Base-by-base conservation (phyloP, 1,140 invertebrate species). In the Bombus waltoni region DNA sequence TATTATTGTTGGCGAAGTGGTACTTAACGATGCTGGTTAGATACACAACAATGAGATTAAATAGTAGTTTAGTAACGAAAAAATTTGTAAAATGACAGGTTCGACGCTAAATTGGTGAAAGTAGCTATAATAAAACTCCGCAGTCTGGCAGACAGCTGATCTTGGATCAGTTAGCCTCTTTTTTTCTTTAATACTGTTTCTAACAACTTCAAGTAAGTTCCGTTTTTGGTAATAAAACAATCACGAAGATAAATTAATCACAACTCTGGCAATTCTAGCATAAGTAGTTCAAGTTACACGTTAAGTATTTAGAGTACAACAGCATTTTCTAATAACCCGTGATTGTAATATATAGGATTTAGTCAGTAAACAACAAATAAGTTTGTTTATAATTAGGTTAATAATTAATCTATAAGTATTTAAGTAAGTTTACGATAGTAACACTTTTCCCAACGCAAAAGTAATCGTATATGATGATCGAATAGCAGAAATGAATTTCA, bases 91-190 rank as follows among this genome's bases (percentile, higher is more conserved):
- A 77, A 83, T 80, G 66, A 81, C 66, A 53, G n/a, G 82, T 79
- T 80, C 59, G 57, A 35, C 57, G 66, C 44, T 87, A 70, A 78
- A 87, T 87, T 75, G 81, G 89, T 88, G 89, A 90, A 90, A 90
- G 89, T 83, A 28, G 68, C 68, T 81, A 25, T 81, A 84, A 89
- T 86, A 74, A 68, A 74, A 79, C 78, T 71, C 44, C 18, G 38
- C 40, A 57, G 44, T 35, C 53, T 57, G n/a, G 22, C 38, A 59
- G 38, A 38, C 68, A 32, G 83, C 53, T 59, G 76, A 81, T 82
- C 62, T 53, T 44, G 68, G 25, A 57, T 35, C 71, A 68, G 38
- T 35, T 62, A 66, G 22, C 3, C n/a, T 15, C 66, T 4, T 42
- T 2, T 79, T 71, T 62, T 28, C 66, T 71, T 68, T 18, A 18